These are phyloP conservation scores for Sinelater perroti DNA, from an alignment of 2,888 invertebrate genomes.

Conservation along the genomic window DNA sequence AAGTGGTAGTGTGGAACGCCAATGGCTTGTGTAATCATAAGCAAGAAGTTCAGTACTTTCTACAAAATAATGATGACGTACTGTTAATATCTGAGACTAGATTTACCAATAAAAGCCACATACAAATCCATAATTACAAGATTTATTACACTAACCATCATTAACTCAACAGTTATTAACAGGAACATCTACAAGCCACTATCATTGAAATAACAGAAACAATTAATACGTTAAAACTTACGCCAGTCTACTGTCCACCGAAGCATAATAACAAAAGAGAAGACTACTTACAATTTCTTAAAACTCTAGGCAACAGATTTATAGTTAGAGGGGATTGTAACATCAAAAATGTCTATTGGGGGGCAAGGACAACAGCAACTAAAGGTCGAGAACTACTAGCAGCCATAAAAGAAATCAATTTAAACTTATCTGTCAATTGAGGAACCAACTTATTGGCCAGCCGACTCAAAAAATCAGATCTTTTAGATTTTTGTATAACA, in stretches of 20 bases:
- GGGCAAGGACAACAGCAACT: neutral
- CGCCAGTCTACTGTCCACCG: no score
- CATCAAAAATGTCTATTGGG: conserved; percentile 7
- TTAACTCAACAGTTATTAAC: conserved; percentile 3
- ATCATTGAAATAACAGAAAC: conserved; percentile 9
- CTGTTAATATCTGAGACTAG: conserved; percentile 17
- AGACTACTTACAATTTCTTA: conserved; percentile 2
- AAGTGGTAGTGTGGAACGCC: conserved; percentile 24
- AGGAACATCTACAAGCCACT: conserved; percentile 12
- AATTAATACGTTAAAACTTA: conserved; percentile 9
- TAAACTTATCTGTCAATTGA: conserved; percentile 11
- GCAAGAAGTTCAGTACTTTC: conserved; percentile 24
- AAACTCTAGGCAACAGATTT: conserved; percentile 3
- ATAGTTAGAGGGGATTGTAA: conserved; percentile 1
- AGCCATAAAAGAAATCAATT: conserved; percentile 2
- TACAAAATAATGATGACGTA: conserved; percentile 14
- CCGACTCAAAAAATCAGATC: conserved; percentile 6
- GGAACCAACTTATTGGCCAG: conserved; percentile 12
- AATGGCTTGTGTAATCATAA: conserved; percentile 27
- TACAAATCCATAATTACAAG: conserved; percentile 9
- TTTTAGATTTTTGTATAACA: conserved; percentile 4
- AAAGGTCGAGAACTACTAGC: neutral
- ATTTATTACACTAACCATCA: conserved; percentile 12
- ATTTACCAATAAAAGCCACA: conserved; percentile 23
- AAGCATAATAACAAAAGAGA: neutral